These are phyloP conservation scores for Agapornis canus DNA, from an alignment of 2,797 vertebrate genomes.

Conservation along the genomic window DNA sequence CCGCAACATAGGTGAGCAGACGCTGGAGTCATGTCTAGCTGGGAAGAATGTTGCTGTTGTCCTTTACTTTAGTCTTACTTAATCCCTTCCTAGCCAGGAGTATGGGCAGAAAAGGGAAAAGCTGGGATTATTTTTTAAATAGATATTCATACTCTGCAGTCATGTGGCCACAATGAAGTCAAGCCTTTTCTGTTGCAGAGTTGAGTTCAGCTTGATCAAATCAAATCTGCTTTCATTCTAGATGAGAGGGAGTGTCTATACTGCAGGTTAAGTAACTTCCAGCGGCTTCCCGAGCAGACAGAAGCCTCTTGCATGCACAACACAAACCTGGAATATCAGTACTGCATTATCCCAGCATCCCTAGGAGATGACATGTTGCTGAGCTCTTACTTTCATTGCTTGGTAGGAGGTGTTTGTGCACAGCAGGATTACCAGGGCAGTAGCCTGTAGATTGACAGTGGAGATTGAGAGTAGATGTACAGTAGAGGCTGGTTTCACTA, in stretches of 20 bases:
- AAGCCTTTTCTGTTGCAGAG: neutral
- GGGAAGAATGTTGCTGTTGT: neutral
- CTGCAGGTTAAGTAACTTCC: neutral
- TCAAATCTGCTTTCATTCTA: neutral
- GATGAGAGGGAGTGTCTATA: neutral
- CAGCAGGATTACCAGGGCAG: neutral
- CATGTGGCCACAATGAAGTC: fast-evolving
- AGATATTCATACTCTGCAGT: neutral
- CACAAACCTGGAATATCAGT: neutral
- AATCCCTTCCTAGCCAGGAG: neutral
- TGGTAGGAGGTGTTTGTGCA: neutral
- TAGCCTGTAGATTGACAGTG: no score
- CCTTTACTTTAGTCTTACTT: neutral
- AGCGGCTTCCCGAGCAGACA: neutral
- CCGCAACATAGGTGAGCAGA: neutral
- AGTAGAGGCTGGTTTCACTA: neutral
- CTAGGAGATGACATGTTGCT: neutral
- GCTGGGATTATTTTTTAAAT: neutral
- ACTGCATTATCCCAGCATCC: fast-evolving
- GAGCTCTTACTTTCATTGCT: neutral
- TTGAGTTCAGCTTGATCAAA: neutral
- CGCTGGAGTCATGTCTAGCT: neutral
- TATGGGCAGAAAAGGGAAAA: neutral
- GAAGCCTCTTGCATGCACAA: fast-evolving
- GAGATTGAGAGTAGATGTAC: neutral